Evolutionary conservation across 2,797 vertebrate species (phyloP).

Genomic region (Urosaurus nigricauda): DNA sequence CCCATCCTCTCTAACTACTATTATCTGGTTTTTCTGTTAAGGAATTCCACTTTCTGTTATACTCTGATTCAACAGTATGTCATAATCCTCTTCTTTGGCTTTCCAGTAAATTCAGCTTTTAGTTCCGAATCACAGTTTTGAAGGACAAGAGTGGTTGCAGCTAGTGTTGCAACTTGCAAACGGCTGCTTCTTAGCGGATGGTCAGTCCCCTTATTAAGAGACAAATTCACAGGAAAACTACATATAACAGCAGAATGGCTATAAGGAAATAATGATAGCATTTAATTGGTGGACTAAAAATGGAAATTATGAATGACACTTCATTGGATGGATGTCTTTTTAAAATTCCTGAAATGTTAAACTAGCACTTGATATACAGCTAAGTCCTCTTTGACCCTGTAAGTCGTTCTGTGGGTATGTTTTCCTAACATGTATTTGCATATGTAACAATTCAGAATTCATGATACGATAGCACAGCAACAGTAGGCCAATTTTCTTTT

Average conservation of each 20-base stretch:
- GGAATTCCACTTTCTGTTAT: neutral
- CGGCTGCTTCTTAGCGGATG: neutral
- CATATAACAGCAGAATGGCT: neutral
- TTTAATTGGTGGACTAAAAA: conserved; percentile 7
- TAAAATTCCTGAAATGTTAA: neutral
- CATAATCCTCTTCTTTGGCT: neutral
- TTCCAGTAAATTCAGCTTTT: neutral
- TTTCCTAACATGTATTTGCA: neutral
- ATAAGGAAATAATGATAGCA: neutral
- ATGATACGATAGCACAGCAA: neutral
- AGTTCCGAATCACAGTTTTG: neutral
- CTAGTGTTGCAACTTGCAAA: neutral
- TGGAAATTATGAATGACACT: neutral
- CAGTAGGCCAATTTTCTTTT: neutral
- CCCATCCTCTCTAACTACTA: neutral
- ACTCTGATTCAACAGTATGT: neutral
- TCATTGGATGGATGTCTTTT: neutral
- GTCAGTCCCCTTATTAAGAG: neutral
- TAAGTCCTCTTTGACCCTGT: neutral
- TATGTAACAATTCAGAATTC: neutral
- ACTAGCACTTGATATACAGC: neutral
- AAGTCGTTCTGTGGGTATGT: neutral
- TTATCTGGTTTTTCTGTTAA: neutral
- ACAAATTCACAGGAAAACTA: neutral
- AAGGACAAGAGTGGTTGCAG: neutral